Conservation (phyloP, 2,888 invertebrate species). For the Conomelus anceps region DNA sequence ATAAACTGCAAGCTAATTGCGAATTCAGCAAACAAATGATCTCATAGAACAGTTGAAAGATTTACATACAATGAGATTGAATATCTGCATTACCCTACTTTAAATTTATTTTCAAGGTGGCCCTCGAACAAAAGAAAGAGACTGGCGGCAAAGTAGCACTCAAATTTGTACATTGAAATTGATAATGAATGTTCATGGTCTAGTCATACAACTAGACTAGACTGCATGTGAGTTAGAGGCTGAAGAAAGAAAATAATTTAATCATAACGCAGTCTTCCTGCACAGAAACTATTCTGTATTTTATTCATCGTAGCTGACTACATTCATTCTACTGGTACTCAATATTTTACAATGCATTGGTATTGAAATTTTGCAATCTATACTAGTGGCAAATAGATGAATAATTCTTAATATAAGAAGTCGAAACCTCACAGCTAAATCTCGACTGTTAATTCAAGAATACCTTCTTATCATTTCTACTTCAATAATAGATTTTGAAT, state of each 20-base stretch:
- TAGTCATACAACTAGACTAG: not conserved
- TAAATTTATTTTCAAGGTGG: not conserved
- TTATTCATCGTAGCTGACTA: no score
- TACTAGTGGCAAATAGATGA: no score
- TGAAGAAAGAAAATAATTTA: not conserved
- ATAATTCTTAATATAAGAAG: no score
- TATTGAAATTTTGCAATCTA: no score
- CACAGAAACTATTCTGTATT: not conserved
- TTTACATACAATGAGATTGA: not conserved
- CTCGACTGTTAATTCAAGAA: no score
- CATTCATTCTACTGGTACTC: no score
- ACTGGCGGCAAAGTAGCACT: not conserved
- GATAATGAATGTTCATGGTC: not conserved
- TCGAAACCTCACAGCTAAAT: no score
- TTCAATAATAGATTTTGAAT: no score
- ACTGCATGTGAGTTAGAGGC: not conserved
- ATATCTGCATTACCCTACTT: not conserved
- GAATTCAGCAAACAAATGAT: no score
- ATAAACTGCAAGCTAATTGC: no score
- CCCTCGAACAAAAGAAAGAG: not conserved
- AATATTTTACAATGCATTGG: no score
- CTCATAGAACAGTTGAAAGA: not conserved
- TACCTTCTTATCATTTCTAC: no score
- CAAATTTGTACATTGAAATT: not conserved
- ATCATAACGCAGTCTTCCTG: not conserved